Evolutionary conservation across 2,888 invertebrate species (phyloP).

Genomic region (Epistrophella euchroma): DNA sequence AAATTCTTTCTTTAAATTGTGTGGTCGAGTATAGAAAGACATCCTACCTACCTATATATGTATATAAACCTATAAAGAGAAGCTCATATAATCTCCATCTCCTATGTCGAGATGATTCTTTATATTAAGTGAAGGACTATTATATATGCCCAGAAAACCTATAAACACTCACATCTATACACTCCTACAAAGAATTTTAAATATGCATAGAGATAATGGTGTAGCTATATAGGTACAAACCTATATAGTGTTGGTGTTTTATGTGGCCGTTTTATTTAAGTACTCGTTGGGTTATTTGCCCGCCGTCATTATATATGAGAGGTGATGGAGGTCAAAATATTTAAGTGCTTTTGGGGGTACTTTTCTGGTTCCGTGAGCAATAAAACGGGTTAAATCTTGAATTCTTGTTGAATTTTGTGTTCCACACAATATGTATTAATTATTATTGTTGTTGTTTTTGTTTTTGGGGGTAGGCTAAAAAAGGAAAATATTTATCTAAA

Average conservation of each 20-base stretch:
- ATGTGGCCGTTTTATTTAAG: slow-evolving; percentile 63
- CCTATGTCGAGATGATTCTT: slow-evolving; percentile 46
- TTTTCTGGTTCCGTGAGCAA: slow-evolving; percentile 24
- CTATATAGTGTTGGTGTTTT: slow-evolving; percentile 27
- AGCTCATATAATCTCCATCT: slow-evolving; percentile 17
- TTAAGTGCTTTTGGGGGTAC: slow-evolving; percentile 58
- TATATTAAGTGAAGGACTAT: slow-evolving; percentile 37
- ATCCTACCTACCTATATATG: neutral
- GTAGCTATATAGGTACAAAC: neutral
- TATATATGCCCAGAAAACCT: slow-evolving; percentile 22
- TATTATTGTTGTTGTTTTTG: neutral
- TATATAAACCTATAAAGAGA: neutral
- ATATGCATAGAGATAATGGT: slow-evolving; percentile 28
- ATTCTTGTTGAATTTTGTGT: slow-evolving; percentile 11
- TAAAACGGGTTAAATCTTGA: slow-evolving; percentile 10
- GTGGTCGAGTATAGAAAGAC: slow-evolving; percentile 29
- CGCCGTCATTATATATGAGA: slow-evolving; percentile 23
- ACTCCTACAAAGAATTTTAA: slow-evolving; percentile 29
- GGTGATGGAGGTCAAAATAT: slow-evolving; percentile 59
- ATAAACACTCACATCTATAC: slow-evolving; percentile 3
- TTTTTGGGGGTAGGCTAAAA: neutral
- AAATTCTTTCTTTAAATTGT: slow-evolving; percentile 56
- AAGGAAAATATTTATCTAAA: slow-evolving; percentile 25
- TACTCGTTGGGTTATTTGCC: slow-evolving; percentile 48
- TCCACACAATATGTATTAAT: slow-evolving; percentile 10